Percentiles rank a stretch among this genome's conserved stretches.
These are phyloP conservation scores for Ascidia mentula DNA, from an alignment of 23 tunicate genomes.

Conservation along the genomic window DNA sequence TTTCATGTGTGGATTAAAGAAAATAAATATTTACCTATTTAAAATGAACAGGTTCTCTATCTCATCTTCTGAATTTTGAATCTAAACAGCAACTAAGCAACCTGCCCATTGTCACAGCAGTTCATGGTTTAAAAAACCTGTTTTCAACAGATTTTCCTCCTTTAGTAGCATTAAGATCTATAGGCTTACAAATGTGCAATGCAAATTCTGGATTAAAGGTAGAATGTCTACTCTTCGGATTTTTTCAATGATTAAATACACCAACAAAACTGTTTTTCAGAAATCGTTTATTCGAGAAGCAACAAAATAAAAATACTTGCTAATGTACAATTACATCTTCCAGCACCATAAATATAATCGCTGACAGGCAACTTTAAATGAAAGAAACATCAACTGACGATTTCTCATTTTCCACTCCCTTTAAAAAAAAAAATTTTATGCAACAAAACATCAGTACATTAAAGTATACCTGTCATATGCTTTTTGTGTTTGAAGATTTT, in stretches of 20 bases:
- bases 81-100: constrained; percentile 22
- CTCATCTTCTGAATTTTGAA: neutral
- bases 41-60: neutral
- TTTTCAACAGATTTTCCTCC: constrained; percentile 66
- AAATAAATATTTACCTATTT: neutral
- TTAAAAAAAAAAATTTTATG: neutral
- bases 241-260: neutral
- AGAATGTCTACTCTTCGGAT: too few species aligned
- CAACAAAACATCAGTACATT: neutral
- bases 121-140: constrained; percentile 50
- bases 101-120: constrained; percentile 17
- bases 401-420: constrained; percentile 42
- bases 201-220: constrained; percentile 44
- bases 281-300: constrained; percentile 29
- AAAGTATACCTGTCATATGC: constrained; percentile 27
- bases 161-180: constrained; percentile 37
- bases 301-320: constrained; percentile 8
- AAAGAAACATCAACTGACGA: constrained; percentile 13
- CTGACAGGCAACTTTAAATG: constrained; percentile 14
- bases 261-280: constrained; percentile 4
- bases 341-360: neutral
- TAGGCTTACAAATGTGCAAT: constrained; percentile 49
- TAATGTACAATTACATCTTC: neutral
- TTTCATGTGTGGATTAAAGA: neutral
- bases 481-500: constrained; percentile 2